Evolutionary conservation across 2,888 invertebrate species (phyloP).

Genomic region (Dexiosoma caninum): DNA sequence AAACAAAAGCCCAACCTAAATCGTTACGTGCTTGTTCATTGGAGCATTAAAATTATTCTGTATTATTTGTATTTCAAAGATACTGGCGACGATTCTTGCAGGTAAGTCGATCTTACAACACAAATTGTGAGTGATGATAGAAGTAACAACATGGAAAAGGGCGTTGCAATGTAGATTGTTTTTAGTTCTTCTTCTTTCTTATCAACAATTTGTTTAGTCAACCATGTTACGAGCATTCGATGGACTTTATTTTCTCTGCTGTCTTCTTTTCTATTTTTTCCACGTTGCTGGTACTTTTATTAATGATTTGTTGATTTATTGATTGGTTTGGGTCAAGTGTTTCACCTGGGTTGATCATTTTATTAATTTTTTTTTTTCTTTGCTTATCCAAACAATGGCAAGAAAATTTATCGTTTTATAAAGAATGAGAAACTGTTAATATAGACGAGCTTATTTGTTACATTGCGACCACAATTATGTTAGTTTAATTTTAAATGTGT

Average conservation of each 20-base stretch:
- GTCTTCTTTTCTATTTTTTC: neutral
- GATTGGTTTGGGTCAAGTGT: conserved; percentile 75
- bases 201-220: conserved; percentile 59
- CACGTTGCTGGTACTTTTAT: conserved; percentile 64
- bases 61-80: conserved; percentile 13
- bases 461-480: conserved; percentile 42
- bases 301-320: conserved; percentile 77
- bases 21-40: conserved; percentile 12
- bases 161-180: conserved; percentile 51
- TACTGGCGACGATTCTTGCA: neutral
- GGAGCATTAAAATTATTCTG: conserved; percentile 40
- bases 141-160: conserved; percentile 57
- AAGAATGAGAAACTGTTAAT: neutral
- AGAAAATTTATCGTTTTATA: conserved; percentile 19
- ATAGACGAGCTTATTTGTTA: too few species aligned
- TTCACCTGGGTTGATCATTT: conserved; percentile 60
- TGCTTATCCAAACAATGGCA: neutral
- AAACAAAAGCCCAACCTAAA: conserved; percentile 42
- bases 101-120: conserved; percentile 44
- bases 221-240: conserved; percentile 28
- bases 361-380: conserved; percentile 39
- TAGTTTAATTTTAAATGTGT: neutral
- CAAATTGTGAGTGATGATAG: conserved; percentile 33
- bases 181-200: conserved; percentile 22
- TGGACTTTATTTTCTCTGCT: neutral